phyloP scores from a whole-genome alignment of 2,888 invertebrate species.

The Catocala sponsa region DNA sequence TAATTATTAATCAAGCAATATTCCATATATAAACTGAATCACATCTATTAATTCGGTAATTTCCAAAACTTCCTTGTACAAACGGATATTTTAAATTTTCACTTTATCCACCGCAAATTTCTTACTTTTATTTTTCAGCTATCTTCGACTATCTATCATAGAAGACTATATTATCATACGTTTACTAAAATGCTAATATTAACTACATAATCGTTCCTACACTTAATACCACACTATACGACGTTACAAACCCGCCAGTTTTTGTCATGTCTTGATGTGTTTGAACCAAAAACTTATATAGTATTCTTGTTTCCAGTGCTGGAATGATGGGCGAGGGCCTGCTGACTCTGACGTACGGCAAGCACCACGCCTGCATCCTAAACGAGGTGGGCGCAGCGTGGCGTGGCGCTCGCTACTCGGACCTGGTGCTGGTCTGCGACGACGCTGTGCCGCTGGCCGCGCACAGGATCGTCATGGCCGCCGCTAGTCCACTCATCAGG shows the following conservation, averaged over 20 bases:
- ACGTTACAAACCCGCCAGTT: too few species aligned
- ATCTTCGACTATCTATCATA: too few species aligned
- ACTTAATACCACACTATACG: too few species aligned
- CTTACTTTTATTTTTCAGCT: too few species aligned
- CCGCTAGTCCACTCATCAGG: constrained; percentile 95
- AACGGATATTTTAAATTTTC: too few species aligned
- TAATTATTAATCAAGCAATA: neutral
- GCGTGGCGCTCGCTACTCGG: constrained; percentile 95
- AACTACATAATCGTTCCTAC: too few species aligned
- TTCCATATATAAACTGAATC: neutral
- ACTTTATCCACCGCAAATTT: too few species aligned
- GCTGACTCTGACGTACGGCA: constrained; percentile 97
- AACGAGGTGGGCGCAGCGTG: constrained; percentile 96
- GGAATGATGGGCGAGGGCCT: constrained; percentile 91
- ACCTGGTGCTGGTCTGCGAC: constrained; percentile 95
- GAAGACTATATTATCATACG: too few species aligned
- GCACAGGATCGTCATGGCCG: constrained; percentile 95
- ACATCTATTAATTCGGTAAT: too few species aligned
- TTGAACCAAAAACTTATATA: constrained; percentile 17
- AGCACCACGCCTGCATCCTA: constrained; percentile 97
- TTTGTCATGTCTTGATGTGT: too few species aligned
- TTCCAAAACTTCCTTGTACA: too few species aligned
- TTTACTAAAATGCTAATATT: too few species aligned
- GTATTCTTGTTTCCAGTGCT: constrained; percentile 72
- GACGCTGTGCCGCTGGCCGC: constrained; percentile 94